phyloP scores from a whole-genome alignment of 2,113 vertebrate genomes.

The Mustela lutreola region DNA sequence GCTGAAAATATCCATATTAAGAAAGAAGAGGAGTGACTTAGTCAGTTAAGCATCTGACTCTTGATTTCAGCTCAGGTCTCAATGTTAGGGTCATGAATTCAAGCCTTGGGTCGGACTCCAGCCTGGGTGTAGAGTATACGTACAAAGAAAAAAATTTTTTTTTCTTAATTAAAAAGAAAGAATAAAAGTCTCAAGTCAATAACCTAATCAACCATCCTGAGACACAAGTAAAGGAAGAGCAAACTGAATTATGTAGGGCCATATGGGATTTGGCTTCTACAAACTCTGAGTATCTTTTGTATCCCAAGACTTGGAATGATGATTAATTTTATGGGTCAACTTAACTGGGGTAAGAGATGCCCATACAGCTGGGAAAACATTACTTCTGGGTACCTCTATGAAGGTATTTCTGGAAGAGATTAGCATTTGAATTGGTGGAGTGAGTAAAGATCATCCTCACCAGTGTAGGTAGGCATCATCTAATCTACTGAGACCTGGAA shows the following conservation, averaged over 20 bases:
- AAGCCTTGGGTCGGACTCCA: not conserved
- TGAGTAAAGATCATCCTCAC: not conserved
- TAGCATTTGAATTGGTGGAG: not conserved
- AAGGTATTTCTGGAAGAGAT: not conserved
- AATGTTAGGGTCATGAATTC: not conserved
- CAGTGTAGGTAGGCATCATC: not conserved
- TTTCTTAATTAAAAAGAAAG: not conserved
- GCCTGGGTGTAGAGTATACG: not conserved
- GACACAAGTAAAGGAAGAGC: not conserved
- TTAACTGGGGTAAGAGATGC: not conserved
- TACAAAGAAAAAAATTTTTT: not conserved
- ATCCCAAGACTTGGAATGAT: not conserved
- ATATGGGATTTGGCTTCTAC: not conserved
- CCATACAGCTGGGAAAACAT: not conserved
- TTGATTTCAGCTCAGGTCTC: no score
- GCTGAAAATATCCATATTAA: not conserved
- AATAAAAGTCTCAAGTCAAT: not conserved
- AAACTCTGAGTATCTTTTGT: not conserved
- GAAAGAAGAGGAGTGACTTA: not conserved
- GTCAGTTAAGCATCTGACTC: not conserved
- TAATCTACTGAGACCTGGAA: not conserved
- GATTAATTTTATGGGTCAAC: not conserved
- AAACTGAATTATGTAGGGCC: not conserved
- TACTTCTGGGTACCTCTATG: not conserved
- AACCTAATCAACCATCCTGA: not conserved